A percentile compares a stretch with the other conserved stretches of the same genome.
phyloP scores from a whole-genome alignment of 2,888 invertebrate genomes.

The Heliconius hortense region DNA sequence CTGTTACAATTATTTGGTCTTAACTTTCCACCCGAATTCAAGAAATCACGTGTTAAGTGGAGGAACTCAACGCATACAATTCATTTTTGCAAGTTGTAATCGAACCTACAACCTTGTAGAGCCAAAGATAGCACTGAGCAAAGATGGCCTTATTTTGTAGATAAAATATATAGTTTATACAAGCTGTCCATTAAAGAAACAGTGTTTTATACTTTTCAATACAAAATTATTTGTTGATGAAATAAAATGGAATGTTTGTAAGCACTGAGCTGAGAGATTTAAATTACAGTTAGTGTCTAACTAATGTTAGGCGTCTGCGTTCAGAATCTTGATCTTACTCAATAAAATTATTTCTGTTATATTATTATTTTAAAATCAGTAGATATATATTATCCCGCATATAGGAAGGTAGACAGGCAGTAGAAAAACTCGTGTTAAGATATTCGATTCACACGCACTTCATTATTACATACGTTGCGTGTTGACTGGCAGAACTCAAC shows the following conservation, averaged over 20 bases:
- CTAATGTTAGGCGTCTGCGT: slow-evolving; percentile 7
- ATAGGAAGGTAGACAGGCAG: neutral
- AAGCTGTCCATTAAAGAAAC: neutral
- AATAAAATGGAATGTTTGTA: slow-evolving; percentile 4
- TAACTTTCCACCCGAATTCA: too few species aligned
- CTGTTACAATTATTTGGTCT: too few species aligned
- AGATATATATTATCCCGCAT: neutral
- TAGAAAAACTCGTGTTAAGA: neutral
- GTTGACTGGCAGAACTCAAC: neutral
- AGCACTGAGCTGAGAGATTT: neutral
- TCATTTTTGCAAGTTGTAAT: neutral
- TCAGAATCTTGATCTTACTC: neutral
- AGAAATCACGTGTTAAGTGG: neutral
- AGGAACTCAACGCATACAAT: neutral
- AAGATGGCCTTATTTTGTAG: neutral
- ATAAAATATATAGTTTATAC: neutral
- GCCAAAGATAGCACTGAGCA: neutral
- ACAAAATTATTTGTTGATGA: slow-evolving; percentile 14
- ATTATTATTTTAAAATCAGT: neutral
- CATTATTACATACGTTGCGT: neutral
- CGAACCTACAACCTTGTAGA: neutral
- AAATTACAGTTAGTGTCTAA: neutral
- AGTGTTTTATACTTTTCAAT: slow-evolving; percentile 12
- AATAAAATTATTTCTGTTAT: neutral
- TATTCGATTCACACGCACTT: too few species aligned